A percentile compares a stretch with the other conserved stretches of the same genome.
Conservation (phyloP, 2,113 vertebrate genomes). For the Microcebus lehilahytsara region DNA sequence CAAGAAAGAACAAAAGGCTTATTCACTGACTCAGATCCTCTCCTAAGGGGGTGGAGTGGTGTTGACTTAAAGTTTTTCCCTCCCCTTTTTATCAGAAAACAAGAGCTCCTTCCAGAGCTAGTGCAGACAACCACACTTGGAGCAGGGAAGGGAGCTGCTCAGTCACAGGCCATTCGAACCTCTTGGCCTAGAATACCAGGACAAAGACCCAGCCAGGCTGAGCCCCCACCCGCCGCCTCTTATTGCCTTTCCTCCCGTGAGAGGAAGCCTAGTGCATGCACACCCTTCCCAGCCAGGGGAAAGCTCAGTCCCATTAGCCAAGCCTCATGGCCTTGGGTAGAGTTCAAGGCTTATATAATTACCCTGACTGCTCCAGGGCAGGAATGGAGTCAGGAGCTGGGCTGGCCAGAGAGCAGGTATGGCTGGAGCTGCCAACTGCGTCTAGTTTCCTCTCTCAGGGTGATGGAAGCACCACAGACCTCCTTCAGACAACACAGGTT, state of each 20-base stretch:
- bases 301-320: not conserved
- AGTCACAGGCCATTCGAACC: not conserved
- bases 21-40: conserved; percentile 59
- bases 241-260: not conserved
- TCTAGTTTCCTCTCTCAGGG: not conserved
- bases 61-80: conserved; percentile 47
- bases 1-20: conserved; percentile 61
- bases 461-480: not conserved
- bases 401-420: not conserved
- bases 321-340: not conserved
- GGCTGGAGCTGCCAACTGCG: not conserved
- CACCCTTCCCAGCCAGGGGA: not conserved
- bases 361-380: not conserved
- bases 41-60: not conserved
- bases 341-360: not conserved
- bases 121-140: not conserved
- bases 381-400: not conserved
- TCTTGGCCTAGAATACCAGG: not conserved
- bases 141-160: not conserved
- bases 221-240: not conserved
- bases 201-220: not conserved
- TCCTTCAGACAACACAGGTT: not conserved
- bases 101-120: conserved; percentile 17
- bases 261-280: not conserved
- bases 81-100: conserved; percentile 54